phyloP scores from a whole-genome alignment of 2,797 vertebrate species.

The Pogoniulus pusillus region DNA sequence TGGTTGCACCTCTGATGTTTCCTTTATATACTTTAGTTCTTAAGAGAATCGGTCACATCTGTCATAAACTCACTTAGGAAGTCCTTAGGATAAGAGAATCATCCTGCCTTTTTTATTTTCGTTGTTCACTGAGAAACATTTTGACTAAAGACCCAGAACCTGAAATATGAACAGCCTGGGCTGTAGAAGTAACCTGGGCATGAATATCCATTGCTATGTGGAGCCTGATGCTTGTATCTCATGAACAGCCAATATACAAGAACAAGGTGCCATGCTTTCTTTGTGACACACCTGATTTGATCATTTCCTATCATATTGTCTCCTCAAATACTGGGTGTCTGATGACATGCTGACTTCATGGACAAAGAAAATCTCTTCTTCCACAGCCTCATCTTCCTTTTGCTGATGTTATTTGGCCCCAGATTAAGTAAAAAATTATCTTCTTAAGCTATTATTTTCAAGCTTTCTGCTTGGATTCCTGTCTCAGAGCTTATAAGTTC shows the following conservation, averaged over 20 bases:
- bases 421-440: not conserved
- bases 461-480: not conserved
- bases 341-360: not conserved
- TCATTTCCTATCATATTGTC: fast-evolving
- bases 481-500: not conserved
- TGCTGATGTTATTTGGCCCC: not conserved
- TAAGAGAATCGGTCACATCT: not conserved
- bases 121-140: not conserved
- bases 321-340: not conserved
- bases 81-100: not conserved
- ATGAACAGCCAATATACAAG: fast-evolving
- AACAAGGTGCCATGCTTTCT: not conserved
- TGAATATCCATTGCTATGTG: fast-evolving
- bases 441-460: not conserved
- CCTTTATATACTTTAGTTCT: not conserved
- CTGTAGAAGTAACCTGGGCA: not conserved
- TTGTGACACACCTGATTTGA: not conserved
- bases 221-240: not conserved
- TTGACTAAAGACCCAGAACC: not conserved
- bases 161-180: not conserved
- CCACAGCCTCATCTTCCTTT: not conserved
- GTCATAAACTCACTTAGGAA: not conserved
- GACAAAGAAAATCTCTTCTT: not conserved
- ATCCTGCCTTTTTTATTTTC: not conserved
- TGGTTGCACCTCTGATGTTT: not conserved